Base-by-base conservation (phyloP, 2,113 vertebrate species). In the Alethe diademata region DNA sequence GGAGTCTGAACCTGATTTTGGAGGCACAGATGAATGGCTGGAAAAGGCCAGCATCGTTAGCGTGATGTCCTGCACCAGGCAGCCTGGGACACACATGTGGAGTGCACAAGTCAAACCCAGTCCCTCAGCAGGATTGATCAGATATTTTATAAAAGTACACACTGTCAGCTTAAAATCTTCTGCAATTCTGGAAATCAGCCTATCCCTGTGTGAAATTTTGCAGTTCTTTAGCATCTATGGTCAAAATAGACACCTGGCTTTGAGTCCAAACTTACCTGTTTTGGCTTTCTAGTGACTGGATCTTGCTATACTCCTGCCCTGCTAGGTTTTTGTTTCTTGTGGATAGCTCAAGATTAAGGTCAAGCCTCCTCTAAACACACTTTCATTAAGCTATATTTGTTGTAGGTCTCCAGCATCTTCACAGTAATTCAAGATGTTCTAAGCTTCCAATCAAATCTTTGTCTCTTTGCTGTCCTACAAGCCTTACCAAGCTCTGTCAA, bases 1-100 rank as follows among this genome's bases (percentile, higher is more conserved):
- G 89, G 94, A 94, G 96, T 69, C 87, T 60, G n/a, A 94, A 92
- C 91, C 95, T 47, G 84, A 88, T 78, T 89, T 69, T 9, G 36
- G 74, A 96, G 84, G 66, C 93, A 70, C n/a, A 78, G 80, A 92
- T 0, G 3, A 61, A 82, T 29, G 66, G 47, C 53, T 28, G 51
- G 71, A 94, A 96, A 85, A 53, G 60, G 31, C 50, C 50, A 35
- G 61, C 11, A 1, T 51, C 4, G 6, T 64, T 60, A 87, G 48
- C 28, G 40, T 67, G 22, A 64, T 6, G 9, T 69, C 33, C 81
- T 9, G 2, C 50, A 58, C 35, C 18, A 16, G 6, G 1, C 60
- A 81, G 48, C 42, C 83, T 11, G 1, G 54, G 19, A 79, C 1
- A 0, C 14, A 29, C 25, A 33, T 40, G 38, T 76, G 71, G 35